Evolutionary conservation across 2,113 vertebrate genomes (phyloP).

Genomic region (Phyllostomus discolor): DNA sequence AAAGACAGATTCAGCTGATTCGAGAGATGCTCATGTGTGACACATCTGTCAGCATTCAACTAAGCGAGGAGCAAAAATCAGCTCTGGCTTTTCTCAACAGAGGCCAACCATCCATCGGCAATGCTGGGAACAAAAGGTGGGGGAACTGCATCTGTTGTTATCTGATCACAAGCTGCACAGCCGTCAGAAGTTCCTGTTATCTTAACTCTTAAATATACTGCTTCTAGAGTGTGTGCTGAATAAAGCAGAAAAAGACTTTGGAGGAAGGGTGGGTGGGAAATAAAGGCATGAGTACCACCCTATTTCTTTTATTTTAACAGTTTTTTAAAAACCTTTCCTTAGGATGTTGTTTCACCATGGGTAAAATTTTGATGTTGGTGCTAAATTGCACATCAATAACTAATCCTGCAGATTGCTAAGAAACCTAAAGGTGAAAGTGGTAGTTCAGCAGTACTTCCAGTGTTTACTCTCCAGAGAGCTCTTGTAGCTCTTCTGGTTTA

Average conservation of each 20-base stretch:
- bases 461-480: constrained; percentile 59
- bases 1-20: constrained; percentile 96
- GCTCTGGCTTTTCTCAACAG: constrained; percentile 94
- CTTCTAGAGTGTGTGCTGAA: constrained; percentile 57
- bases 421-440: constrained; percentile 30
- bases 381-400: constrained; percentile 59
- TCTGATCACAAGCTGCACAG: neutral
- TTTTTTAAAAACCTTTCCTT: neutral
- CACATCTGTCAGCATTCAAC: constrained; percentile 92
- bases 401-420: constrained; percentile 31
- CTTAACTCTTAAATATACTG: constrained; percentile 59
- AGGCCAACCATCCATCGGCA: constrained; percentile 76
- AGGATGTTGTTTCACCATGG: constrained; percentile 20
- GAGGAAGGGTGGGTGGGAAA: neutral
- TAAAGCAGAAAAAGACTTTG: constrained; percentile 40
- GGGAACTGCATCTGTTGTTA: constrained; percentile 61
- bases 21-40: constrained; percentile 94
- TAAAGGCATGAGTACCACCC: neutral
- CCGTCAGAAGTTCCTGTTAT: constrained; percentile 53
- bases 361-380: constrained; percentile 41
- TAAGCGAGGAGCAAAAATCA: constrained; percentile 95
- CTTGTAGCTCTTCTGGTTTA: constrained; percentile 36
- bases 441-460: constrained; percentile 44
- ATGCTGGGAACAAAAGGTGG: constrained; percentile 89
- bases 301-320: neutral